Evolutionary conservation across 2,113 vertebrate genomes (phyloP).

Genomic region (Engystomops pustulosus): DNA sequence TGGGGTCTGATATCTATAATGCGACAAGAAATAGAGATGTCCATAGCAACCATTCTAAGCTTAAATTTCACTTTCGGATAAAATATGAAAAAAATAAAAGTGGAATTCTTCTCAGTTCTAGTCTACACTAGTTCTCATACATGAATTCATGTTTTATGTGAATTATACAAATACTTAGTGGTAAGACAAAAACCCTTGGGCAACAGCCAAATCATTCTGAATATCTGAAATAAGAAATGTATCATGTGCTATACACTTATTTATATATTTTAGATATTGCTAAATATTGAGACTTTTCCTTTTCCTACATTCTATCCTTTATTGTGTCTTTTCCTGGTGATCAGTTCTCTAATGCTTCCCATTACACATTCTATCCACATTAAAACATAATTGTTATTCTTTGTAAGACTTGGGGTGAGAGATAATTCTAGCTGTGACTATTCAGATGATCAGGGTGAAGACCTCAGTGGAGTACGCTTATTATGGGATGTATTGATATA

Average conservation of each 20-base stretch:
- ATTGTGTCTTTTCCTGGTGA: not conserved
- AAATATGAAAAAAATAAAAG: too few species aligned
- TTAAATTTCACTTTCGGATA: too few species aligned
- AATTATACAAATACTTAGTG: not conserved
- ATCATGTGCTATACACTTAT: not conserved
- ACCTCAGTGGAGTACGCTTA: slow-evolving; percentile 40
- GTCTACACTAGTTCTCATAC: not conserved
- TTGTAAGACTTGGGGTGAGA: slow-evolving; percentile 29
- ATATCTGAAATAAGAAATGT: not conserved
- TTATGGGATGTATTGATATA: slow-evolving; percentile 48
- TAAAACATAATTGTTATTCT: slow-evolving; percentile 48
- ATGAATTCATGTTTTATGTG: not conserved
- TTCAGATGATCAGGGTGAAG: slow-evolving; percentile 40
- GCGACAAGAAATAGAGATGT: not conserved
- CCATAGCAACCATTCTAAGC: not conserved
- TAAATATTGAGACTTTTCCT: not conserved
- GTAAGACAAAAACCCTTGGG: not conserved
- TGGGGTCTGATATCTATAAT: too few species aligned
- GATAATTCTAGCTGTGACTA: slow-evolving; percentile 24
- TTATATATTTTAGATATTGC: not conserved
- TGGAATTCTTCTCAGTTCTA: too few species aligned
- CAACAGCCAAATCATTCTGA: not conserved
- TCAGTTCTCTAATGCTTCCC: not conserved
- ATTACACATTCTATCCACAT: slow-evolving; percentile 26
- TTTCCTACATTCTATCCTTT: not conserved